These are phyloP conservation scores for Imbricaverruca yamaguchii DNA, from an alignment of 2,888 invertebrate species.

Conservation along the genomic window DNA sequence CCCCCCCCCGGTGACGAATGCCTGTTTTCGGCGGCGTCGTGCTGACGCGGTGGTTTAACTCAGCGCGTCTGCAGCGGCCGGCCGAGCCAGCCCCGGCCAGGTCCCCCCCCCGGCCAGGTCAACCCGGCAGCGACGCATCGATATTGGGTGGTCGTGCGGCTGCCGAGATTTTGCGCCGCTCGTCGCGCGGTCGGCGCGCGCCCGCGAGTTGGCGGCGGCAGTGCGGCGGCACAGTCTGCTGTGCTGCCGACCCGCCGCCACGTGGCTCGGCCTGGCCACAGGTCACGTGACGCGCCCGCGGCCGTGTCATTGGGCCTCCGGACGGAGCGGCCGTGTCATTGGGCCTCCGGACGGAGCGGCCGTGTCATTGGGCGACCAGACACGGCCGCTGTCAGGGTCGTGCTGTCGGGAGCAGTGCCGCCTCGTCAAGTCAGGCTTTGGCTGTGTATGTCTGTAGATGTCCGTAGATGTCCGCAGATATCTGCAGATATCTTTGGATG, in stretches of 20 bases:
- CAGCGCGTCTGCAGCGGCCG: background rate
- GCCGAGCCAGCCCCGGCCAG: background rate
- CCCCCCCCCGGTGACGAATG: background rate
- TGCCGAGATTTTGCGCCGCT: too few relatives aligned
- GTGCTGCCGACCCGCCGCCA: too few relatives aligned
- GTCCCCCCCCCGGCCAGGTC: too few relatives aligned
- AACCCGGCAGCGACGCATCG: background rate
- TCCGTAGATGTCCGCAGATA: background rate
- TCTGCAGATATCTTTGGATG: background rate
- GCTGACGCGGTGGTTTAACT: background rate
- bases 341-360: too few relatives aligned
- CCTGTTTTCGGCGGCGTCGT: background rate
- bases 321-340: too few relatives aligned
- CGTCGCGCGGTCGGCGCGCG: background rate
- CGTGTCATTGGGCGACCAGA: too few relatives aligned
- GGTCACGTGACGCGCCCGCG: too few relatives aligned
- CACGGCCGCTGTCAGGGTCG: too few relatives aligned
- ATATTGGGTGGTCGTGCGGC: background rate
- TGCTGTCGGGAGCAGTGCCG: too few relatives aligned
- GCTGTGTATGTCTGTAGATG: slow-evolving; percentile 13
- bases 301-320: too few relatives aligned
- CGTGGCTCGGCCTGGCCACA: too few relatives aligned
- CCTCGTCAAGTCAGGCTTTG: background rate
- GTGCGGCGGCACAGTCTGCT: background rate
- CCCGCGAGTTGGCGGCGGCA: too few relatives aligned